A percentile compares a stretch with the other conserved stretches of the same genome.
These are phyloP conservation scores for Lymantria monacha DNA, from an alignment of 2,888 invertebrate species.

Conservation along the genomic window DNA sequence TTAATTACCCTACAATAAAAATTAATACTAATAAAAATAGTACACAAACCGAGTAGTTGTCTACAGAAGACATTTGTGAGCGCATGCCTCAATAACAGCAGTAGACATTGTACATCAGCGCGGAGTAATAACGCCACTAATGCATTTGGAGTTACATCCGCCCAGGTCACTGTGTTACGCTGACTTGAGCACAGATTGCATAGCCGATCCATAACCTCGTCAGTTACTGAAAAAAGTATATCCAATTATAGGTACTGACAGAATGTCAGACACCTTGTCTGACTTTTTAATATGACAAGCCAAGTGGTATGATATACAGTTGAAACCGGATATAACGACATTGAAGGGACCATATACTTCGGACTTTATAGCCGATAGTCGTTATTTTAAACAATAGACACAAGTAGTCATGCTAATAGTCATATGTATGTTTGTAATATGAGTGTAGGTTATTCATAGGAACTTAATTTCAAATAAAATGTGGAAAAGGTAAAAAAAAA, in stretches of 20 bases:
- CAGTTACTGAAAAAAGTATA: conserved; percentile 49
- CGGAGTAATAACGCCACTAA: conserved; percentile 59
- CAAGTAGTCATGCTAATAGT: too few species aligned
- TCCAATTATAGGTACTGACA: neutral
- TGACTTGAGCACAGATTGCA: conserved; percentile 45
- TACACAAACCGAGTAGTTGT: conserved; percentile 56
- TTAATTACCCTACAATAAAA: too few species aligned
- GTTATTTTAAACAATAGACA: too few species aligned
- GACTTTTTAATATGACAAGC: too few species aligned
- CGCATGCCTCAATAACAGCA: conserved; percentile 58
- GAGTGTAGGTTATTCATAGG: too few species aligned
- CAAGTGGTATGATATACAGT: too few species aligned
- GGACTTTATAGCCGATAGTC: too few species aligned
- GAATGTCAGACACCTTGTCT: neutral
- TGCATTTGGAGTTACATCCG: conserved; percentile 50
- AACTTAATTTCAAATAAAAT: too few species aligned
- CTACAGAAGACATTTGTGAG: conserved; percentile 55
- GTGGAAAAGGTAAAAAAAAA: too few species aligned
- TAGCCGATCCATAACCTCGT: conserved; percentile 58
- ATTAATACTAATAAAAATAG: neutral
- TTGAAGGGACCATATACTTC: too few species aligned
- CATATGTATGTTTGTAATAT: too few species aligned
- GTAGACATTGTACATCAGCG: conserved; percentile 57
- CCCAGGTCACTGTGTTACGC: conserved; percentile 52
- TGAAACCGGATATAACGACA: too few species aligned